These are phyloP conservation scores for Thinocorus orbignyianus DNA, from an alignment of 2,113 vertebrate genomes.

Conservation along the genomic window DNA sequence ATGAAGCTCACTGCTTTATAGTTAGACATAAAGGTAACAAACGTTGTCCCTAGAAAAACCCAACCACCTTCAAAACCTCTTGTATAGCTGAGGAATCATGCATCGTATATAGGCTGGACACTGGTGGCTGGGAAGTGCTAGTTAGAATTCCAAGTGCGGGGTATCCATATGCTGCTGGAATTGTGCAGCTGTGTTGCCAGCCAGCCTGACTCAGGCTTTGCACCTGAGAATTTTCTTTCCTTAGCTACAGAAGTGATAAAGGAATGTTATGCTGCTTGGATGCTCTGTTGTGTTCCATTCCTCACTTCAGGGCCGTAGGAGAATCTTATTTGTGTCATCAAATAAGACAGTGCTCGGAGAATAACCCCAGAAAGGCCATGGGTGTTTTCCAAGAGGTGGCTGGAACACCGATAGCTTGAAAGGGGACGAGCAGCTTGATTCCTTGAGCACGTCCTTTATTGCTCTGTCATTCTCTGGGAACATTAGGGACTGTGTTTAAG, in stretches of 20 bases:
- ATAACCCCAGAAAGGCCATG: not conserved
- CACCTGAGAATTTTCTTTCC: not conserved
- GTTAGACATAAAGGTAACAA: not conserved
- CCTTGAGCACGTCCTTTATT: slow-evolving; percentile 10
- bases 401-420: not conserved
- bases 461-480: slow-evolving; percentile 38
- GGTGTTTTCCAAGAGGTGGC: not conserved
- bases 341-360: not conserved
- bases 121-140: not conserved
- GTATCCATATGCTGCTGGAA: not conserved
- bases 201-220: not conserved
- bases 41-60: not conserved
- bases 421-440: not conserved
- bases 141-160: not conserved
- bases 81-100: not conserved
- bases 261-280: not conserved
- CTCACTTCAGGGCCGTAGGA: not conserved
- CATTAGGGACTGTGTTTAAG: not conserved
- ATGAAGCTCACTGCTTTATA: not conserved
- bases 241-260: not conserved
- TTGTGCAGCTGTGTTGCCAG: not conserved
- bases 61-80: not conserved
- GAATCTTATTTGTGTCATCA: not conserved
- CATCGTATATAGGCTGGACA: rapidly evolving
- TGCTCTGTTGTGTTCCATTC: not conserved